These are phyloP conservation scores for Oreochromis spilurus DNA, from an alignment of 2,113 vertebrate species.

Conservation along the genomic window DNA sequence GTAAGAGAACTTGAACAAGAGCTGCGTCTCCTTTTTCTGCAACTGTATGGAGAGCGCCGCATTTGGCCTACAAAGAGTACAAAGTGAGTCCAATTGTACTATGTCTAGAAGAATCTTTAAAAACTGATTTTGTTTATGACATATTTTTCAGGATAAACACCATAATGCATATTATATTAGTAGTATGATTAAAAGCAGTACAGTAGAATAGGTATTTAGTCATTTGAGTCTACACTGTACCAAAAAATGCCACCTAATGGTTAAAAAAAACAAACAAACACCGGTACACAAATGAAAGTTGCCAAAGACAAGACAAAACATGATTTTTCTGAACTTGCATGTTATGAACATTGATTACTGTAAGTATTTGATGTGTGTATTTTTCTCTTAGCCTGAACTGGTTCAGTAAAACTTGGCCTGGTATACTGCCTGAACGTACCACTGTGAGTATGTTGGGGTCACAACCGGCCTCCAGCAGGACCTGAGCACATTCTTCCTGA, in stretches of 20 bases:
- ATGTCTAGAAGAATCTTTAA: neutral
- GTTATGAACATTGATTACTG: neutral
- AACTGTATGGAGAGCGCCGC: constrained; percentile 73
- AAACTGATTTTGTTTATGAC: neutral
- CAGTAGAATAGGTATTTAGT: neutral
- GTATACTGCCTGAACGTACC: constrained; percentile 48
- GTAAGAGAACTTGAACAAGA: constrained; percentile 78
- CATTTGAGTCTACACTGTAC: neutral
- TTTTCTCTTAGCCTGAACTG: neutral
- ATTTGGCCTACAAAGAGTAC: constrained; percentile 60
- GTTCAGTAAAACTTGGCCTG: neutral
- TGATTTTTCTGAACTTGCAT: neutral
- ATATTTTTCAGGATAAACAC: neutral
- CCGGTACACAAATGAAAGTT: neutral
- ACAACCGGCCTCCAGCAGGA: constrained; percentile 79
- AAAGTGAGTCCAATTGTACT: neutral
- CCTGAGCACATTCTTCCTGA: constrained; percentile 77
- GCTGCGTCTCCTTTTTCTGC: constrained; percentile 73
- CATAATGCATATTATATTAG: neutral
- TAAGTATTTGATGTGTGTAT: neutral
- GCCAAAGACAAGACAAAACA: neutral
- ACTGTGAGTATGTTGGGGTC: constrained; percentile 77
- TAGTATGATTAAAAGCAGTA: neutral
- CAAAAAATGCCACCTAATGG: neutral
- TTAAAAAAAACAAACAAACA: neutral